A percentile compares a stretch with the other conserved stretches of the same genome.
Evolutionary conservation across 1,140 invertebrate species (phyloP).

Genomic region (Sminthurides bifidus): DNA sequence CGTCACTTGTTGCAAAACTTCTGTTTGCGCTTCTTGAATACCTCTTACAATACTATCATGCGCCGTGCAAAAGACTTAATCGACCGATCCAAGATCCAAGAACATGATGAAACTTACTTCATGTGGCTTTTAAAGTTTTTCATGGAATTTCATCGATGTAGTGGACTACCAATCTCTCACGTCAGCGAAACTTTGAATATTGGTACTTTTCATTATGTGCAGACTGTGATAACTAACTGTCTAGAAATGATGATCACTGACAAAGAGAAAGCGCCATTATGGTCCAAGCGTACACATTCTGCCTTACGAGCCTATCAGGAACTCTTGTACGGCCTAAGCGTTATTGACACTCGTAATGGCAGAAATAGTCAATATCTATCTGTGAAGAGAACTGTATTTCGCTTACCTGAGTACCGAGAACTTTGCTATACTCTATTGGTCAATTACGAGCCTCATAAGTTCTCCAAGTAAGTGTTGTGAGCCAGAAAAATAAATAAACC

Average conservation of each 20-base stretch:
- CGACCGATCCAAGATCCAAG: constrained; percentile 45
- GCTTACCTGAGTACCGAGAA: constrained; percentile 86
- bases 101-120: constrained; percentile 83
- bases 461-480: constrained; percentile 71
- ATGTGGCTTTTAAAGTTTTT: constrained; percentile 90
- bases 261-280: constrained; percentile 69
- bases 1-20: constrained; percentile 84
- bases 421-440: constrained; percentile 66
- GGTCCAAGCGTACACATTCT: constrained; percentile 73
- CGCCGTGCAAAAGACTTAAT: constrained; percentile 16
- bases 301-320: constrained; percentile 45
- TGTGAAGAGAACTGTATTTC: constrained; percentile 88
- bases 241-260: constrained; percentile 75
- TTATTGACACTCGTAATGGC: neutral
- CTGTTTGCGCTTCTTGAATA: constrained; percentile 81
- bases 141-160: constrained; percentile 86
- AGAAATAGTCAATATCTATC: neutral
- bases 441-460: constrained; percentile 70
- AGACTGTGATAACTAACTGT: constrained; percentile 79
- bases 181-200: constrained; percentile 76
- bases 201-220: constrained; percentile 80
- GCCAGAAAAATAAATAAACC: too few species aligned
- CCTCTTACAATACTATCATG: constrained; percentile 62
- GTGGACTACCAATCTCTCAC: neutral
- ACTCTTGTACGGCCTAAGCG: neutral